A percentile compares a stretch with the other conserved stretches of the same genome.
Conservation (phyloP, 35 echinoderm and acorn worm genomes). For the Heliocidaris erythrogramma region DNA sequence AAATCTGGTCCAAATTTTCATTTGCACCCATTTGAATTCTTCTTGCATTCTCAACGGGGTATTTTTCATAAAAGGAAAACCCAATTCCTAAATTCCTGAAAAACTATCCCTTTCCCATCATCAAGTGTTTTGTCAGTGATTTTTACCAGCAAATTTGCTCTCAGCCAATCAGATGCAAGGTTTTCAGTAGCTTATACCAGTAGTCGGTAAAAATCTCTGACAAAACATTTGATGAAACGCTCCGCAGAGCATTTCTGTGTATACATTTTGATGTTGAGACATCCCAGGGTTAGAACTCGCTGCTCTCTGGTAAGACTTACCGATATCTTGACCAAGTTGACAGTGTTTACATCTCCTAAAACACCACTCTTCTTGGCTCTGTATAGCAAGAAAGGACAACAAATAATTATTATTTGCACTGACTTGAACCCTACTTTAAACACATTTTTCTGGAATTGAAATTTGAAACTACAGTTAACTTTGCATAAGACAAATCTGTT, state of each 20-base stretch:
- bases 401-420: neutral
- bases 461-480: neutral
- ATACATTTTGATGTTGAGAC: neutral
- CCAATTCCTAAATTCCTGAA: neutral
- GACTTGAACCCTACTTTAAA: neutral
- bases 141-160: no score
- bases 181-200: no score
- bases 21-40: no score
- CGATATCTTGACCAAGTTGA: neutral
- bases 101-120: neutral
- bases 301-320: neutral
- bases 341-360: constrained; percentile 23
- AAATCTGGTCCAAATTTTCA: no score
- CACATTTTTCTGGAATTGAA: neutral
- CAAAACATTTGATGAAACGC: no score
- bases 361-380: constrained; percentile 21
- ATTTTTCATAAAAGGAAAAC: no score
- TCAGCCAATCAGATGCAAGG: no score
- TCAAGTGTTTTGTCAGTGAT: no score
- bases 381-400: neutral
- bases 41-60: no score
- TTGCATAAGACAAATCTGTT: no score
- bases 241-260: neutral
- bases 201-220: no score
- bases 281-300: neutral